Evolutionary conservation across 2,113 vertebrate genomes (phyloP).

Genomic region (Ahaetulla prasina): DNA sequence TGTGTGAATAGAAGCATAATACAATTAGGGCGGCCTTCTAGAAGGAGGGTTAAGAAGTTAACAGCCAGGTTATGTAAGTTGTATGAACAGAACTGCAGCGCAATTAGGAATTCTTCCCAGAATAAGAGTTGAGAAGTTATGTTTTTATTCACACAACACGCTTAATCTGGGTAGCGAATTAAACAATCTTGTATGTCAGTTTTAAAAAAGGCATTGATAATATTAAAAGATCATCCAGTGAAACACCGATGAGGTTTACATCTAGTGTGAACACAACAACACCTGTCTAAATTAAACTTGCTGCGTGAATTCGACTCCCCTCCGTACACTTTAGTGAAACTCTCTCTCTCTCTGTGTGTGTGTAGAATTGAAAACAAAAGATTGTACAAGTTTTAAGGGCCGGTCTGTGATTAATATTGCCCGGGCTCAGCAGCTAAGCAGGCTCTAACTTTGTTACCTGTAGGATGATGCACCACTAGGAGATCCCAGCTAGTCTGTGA

Average conservation of each 20-base stretch:
- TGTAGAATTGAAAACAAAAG: neutral
- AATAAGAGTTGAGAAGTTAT: neutral
- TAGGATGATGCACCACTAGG: neutral
- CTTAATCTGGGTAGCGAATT: neutral
- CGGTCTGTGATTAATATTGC: neutral
- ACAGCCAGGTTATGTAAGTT: no score
- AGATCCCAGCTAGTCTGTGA: neutral
- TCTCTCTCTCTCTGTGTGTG: neutral
- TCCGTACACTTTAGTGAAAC: neutral
- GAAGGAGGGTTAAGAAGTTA: no score
- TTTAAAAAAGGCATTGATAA: neutral
- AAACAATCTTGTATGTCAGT: neutral
- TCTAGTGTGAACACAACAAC: neutral
- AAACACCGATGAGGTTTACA: neutral
- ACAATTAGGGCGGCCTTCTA: neutral
- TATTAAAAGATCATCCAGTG: neutral
- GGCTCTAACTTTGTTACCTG: neutral
- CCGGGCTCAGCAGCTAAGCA: neutral
- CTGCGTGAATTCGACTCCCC: neutral
- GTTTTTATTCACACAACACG: neutral
- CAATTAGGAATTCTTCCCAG: no score
- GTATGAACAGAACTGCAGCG: rapidly evolving
- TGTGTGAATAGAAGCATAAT: neutral
- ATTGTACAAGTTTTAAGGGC: neutral
- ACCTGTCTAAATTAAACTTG: neutral